Evolutionary conservation across 2,113 vertebrate genomes (phyloP), one percentile per base, ranked within the genome.

Genomic region (Hypanus sabinus): DNA sequence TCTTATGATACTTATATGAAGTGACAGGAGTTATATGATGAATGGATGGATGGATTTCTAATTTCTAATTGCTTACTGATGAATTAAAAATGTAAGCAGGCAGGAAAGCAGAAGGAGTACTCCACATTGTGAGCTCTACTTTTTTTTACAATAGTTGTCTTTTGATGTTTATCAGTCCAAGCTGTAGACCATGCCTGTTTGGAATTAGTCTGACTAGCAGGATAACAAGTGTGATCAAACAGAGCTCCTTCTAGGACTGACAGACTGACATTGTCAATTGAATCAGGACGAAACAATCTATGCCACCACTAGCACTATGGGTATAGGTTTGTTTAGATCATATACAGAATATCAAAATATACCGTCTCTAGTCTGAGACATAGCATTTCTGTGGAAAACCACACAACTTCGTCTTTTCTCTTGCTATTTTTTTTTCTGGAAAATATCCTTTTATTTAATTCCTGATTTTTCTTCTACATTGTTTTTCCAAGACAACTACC

Each of bases 1-100:
- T 95, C 96, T 96, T 97, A 96, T 96, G 71, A 96, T 96, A 95
- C 95, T 95, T 96, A 96, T 95, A 95, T 96, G 95, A 95, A 95
- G 94, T 95, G 95, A 96, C 95, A 95, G 95, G 80, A 88, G 94
- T 92, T 96, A 96, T 97, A 96, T 96, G 96, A 96, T 97, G 97
- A 96, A 97, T 96, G 97, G 96, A 97, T 97, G 95, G 96, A 95
- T 95, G 94, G 0, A 94, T 94, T 96, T 96, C 95, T 94, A 96
- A 96, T 94, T 94, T 96, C 95, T 95, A 94, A 96, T 96, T 96
- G 33, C 65, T 73, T 93, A 96, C 95, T 95, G 96, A 96, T 95
- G 96, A 95, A 96, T 96, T 94, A 94, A 38, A 94, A 95, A 96
- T 96, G 95, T 95, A 95, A 95, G 75, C 95, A 76, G 88, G 94